phyloP scores from a whole-genome alignment of 2,113 vertebrate species.

The Notarius lentiginosus region DNA sequence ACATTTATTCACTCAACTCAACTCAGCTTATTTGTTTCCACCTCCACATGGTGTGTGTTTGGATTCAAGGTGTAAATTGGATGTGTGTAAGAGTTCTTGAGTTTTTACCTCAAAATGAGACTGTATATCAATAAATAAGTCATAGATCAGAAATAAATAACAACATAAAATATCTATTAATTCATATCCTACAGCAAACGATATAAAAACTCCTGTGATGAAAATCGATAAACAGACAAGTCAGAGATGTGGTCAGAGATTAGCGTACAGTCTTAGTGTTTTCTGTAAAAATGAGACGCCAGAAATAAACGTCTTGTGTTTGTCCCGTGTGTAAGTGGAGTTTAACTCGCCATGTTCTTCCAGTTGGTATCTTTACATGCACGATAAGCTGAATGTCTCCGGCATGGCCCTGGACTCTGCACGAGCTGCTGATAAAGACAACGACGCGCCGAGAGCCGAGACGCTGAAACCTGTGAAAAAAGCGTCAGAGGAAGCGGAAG shows the following conservation, averaged over 20 bases:
- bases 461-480: slow-evolving; percentile 19
- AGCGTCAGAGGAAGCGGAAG: not conserved
- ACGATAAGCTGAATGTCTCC: slow-evolving; percentile 32
- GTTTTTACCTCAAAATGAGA: not conserved
- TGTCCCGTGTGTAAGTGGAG: not conserved
- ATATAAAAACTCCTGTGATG: no score
- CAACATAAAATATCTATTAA: not conserved
- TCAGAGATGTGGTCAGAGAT: not conserved
- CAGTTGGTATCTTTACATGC: slow-evolving; percentile 56
- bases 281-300: not conserved
- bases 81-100: not conserved
- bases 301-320: not conserved
- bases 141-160: no score
- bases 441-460: slow-evolving; percentile 21
- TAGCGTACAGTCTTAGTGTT: not conserved
- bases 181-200: no score
- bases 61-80: not conserved
- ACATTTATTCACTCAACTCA: not conserved
- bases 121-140: not conserved
- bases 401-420: slow-evolving; percentile 10
- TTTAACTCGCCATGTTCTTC: not conserved
- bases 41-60: not conserved
- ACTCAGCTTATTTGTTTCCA: not conserved
- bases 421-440: slow-evolving; percentile 33
- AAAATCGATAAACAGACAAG: not conserved